Conservation (phyloP, 1,140 invertebrate species). For the Cherax destructor region DNA sequence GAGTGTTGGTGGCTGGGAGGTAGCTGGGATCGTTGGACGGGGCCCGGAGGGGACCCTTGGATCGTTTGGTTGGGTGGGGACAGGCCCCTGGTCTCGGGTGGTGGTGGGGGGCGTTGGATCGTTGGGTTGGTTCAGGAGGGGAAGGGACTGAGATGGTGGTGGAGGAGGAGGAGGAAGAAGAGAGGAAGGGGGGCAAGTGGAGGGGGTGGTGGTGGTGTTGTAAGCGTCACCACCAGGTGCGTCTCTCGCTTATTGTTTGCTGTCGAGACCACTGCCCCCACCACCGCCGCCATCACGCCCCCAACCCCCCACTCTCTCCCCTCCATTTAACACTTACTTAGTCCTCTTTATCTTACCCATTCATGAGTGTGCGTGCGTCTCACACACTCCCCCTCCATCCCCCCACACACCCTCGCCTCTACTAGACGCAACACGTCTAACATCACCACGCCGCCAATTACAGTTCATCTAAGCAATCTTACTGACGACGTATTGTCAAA, state of each 20-base stretch:
- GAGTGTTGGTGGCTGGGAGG: not conserved
- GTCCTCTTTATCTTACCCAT: constrained; percentile 1
- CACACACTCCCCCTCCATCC: not conserved
- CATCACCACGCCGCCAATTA: not conserved
- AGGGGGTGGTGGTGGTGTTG: not conserved
- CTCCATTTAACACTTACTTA: constrained; percentile 15
- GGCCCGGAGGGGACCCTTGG: too few relatives aligned
- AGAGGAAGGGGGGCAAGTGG: not conserved
- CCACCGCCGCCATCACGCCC: not conserved
- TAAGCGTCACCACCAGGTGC: not conserved
- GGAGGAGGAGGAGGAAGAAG: too few relatives aligned
- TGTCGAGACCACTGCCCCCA: not conserved
- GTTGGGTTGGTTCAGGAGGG: not conserved
- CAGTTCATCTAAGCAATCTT: not conserved
- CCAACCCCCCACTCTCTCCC: not conserved
- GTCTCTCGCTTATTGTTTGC: constrained; percentile 1
- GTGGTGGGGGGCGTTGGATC: not conserved
- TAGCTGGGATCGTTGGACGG: too few relatives aligned
- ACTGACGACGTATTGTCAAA: not conserved
- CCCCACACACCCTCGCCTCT: not conserved
- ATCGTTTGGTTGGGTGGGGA: too few relatives aligned
- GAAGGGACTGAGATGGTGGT: not conserved
- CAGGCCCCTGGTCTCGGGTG: not conserved
- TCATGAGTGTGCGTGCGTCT: not conserved
- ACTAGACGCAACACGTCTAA: not conserved